Evolutionary conservation across 2,113 vertebrate genomes (phyloP).

Genomic region (Amphiprion ocellaris): DNA sequence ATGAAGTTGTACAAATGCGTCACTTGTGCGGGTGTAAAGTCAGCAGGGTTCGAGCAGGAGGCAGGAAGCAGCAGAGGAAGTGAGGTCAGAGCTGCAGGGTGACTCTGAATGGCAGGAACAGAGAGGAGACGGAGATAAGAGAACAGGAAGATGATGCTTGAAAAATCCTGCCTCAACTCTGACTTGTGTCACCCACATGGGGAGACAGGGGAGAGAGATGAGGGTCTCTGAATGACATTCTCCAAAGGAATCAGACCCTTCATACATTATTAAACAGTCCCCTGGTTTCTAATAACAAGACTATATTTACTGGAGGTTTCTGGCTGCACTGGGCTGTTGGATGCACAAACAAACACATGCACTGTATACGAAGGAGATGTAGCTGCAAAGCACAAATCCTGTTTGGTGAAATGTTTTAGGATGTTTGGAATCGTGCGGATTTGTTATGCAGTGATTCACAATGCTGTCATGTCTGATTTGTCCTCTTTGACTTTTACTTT

Average conservation of each 20-base stretch:
- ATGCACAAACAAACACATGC: neutral
- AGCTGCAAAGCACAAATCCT: neutral
- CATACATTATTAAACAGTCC: conserved; percentile 68
- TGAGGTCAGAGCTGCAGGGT: conserved; percentile 61
- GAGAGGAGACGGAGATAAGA: conserved; percentile 61
- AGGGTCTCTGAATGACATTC: conserved; percentile 57
- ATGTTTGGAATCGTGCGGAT: neutral
- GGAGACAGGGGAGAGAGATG: conserved; percentile 14
- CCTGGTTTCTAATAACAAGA: conserved; percentile 41
- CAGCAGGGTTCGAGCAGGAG: conserved; percentile 27
- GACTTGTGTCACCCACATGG: conserved; percentile 6
- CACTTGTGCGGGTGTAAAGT: conserved; percentile 34
- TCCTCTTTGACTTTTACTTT: too few species aligned
- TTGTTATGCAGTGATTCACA: neutral
- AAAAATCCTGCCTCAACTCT: conserved; percentile 45
- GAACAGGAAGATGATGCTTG: conserved; percentile 56
- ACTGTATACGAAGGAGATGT: neutral
- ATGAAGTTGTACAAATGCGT: conserved; percentile 3
- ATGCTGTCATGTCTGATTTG: neutral
- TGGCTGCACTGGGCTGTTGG: neutral
- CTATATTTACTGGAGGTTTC: conserved; percentile 47
- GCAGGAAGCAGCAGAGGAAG: conserved; percentile 74
- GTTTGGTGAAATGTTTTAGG: neutral
- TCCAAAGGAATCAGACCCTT: conserved; percentile 57
- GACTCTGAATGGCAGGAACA: conserved; percentile 72